phyloP scores from a whole-genome alignment of 2,888 invertebrate genomes.

The Strigamia transsilvanica region DNA sequence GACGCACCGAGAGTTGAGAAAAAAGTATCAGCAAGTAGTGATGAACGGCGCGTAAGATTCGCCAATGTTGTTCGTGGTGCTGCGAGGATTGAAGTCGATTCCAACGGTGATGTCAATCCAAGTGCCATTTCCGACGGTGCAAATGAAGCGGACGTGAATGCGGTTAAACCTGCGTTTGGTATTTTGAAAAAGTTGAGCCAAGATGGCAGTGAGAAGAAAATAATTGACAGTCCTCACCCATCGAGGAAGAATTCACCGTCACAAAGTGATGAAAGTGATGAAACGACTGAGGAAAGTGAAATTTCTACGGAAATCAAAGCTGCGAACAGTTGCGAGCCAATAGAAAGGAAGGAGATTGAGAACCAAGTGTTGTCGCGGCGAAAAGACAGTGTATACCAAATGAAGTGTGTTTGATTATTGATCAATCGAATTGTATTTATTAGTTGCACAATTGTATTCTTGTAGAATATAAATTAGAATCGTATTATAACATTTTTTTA shows the following conservation, averaged over 20 bases:
- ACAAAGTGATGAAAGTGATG: neutral
- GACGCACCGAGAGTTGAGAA: neutral
- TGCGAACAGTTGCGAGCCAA: neutral
- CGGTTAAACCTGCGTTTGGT: conserved; percentile 19
- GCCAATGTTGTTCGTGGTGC: conserved; percentile 43
- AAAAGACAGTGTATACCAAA: conserved; percentile 16
- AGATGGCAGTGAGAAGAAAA: conserved; percentile 46
- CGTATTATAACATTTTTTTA: neutral
- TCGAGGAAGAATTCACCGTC: neutral
- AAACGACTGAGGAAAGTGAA: neutral
- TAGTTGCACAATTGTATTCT: neutral
- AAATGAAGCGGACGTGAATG: neutral
- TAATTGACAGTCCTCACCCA: conserved; percentile 50
- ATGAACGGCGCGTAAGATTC: conserved; percentile 51
- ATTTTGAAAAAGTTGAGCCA: conserved; percentile 51
- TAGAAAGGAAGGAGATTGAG: neutral
- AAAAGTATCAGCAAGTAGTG: neutral
- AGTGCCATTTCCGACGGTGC: neutral
- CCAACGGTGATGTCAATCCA: neutral
- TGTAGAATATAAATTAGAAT: conserved; percentile 3
- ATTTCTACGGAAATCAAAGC: neutral
- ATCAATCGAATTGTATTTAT: neutral
- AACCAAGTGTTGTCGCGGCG: neutral
- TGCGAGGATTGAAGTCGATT: neutral
- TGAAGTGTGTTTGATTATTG: neutral